These are phyloP conservation scores for Nymphalis c-album DNA, from an alignment of 2,888 invertebrate species.

Conservation along the genomic window DNA sequence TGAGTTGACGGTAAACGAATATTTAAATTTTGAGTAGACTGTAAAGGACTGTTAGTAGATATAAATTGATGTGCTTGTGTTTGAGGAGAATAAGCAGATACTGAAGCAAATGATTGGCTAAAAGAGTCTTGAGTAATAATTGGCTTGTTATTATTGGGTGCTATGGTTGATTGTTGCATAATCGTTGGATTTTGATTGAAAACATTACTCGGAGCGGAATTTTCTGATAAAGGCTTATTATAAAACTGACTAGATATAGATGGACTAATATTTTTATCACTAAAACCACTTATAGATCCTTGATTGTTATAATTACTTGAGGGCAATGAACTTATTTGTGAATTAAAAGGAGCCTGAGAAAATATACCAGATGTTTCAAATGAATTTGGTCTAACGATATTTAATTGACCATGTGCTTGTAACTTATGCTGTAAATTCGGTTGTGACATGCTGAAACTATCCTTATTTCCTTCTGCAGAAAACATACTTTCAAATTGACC, in stretches of 20 bases:
- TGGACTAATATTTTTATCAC: not conserved
- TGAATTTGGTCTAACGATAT: slow-evolving; percentile 25
- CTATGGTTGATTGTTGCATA: not conserved
- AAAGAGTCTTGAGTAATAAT: slow-evolving; percentile 3
- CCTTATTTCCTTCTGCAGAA: not conserved
- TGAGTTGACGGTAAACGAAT: slow-evolving; percentile 1
- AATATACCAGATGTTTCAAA: slow-evolving; percentile 21
- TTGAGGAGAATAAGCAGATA: slow-evolving; percentile 1
- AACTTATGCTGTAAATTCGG: slow-evolving; percentile 35
- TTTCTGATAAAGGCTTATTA: slow-evolving; percentile 2
- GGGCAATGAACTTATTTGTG: not conserved
- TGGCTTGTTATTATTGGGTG: slow-evolving; percentile 2
- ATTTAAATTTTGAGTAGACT: slow-evolving; percentile 16
- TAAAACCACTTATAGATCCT: slow-evolving; percentile 3
- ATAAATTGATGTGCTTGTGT: slow-evolving; percentile 1
- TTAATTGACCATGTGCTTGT: slow-evolving; percentile 18
- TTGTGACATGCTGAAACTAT: not conserved
- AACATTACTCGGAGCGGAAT: not conserved
- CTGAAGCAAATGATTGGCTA: not conserved
- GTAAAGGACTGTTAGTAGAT: not conserved
- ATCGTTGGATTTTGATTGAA: slow-evolving; percentile 2
- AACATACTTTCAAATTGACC: not conserved
- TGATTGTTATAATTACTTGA: not conserved
- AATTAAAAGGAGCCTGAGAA: not conserved
- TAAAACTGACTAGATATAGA: not conserved